Percentiles rank a stretch among this genome's conserved stretches.
These are phyloP conservation scores for Laticauda colubrina DNA, from an alignment of 2,113 vertebrate species.

Conservation along the genomic window DNA sequence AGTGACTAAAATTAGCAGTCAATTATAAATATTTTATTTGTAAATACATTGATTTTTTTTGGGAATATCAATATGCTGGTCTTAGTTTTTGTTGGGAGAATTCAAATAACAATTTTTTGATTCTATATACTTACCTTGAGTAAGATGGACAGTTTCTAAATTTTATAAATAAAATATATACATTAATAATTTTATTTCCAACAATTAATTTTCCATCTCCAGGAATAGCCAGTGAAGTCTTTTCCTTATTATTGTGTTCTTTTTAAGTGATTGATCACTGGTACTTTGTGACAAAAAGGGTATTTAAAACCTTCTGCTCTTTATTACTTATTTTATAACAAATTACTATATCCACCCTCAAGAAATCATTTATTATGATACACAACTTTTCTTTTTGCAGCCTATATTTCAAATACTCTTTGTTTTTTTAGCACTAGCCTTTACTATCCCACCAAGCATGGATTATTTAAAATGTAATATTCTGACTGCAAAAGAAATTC, in stretches of 20 bases:
- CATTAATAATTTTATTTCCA: background rate
- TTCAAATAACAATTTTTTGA: background rate
- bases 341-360: background rate
- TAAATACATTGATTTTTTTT: background rate
- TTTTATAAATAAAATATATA: background rate
- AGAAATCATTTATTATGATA: background rate
- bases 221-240: background rate
- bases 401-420: background rate
- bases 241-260: background rate
- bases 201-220: background rate
- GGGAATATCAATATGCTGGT: background rate
- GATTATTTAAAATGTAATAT: background rate
- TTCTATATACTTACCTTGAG: background rate
- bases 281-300: background rate
- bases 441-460: background rate
- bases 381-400: background rate
- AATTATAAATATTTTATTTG: background rate
- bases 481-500: background rate
- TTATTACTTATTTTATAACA: background rate
- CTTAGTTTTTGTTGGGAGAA: background rate
- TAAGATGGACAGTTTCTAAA: background rate
- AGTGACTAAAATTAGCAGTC: background rate
- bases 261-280: background rate
- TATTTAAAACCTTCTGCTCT: background rate
- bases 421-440: background rate